Evolutionary conservation across 2,797 vertebrate species (phyloP), one percentile per base, ranked within the genome.

Genomic region (Rhabdophis nuchalis): DNA sequence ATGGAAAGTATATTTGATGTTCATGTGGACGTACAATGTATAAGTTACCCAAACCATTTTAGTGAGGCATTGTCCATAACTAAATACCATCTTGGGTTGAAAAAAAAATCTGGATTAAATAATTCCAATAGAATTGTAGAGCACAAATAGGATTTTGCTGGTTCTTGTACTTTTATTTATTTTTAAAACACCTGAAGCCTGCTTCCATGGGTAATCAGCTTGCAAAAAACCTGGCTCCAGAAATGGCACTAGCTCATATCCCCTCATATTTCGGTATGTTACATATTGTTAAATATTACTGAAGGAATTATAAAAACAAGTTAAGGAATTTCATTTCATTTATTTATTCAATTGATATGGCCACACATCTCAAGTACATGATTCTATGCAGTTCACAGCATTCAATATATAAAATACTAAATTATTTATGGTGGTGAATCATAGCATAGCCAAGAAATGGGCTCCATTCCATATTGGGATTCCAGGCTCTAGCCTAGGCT

Each of bases 91-190:
- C 18, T 8, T n/a, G 52, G 46, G 1, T 20, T 85, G 25, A 5
- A 93, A 46, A 93, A 46, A 89, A 91, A 1, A 90, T 68, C 91
- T 89, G 87, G 7, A 92, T 92, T 16, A 77, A 88, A 91, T 93
- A 53, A 64, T 90, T 10, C 77, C 52, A 41, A 68, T 1, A 91
- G 68, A 95, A 93, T 90, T 87, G 88, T 92, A 92, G 94, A 87
- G 53, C 36, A 27, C 54, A 92, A 82, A 46, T 72, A 72, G 68
- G 16, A 8, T 36, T 72, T 36, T 61, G 13, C 18, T 86, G 20
- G 16, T 91, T 86, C 14, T 86, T 13, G 7, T 61, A 32, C 25
- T n/a, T 27, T 27, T n/a, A 14, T 41, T 41, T 29, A 90, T 86
- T 90, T 90, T 58, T 90, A 60, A 60, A 86, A 20, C 4, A 23